Base-by-base conservation (phyloP, 2,113 vertebrate genomes). In the Salvelinus alpinus region DNA sequence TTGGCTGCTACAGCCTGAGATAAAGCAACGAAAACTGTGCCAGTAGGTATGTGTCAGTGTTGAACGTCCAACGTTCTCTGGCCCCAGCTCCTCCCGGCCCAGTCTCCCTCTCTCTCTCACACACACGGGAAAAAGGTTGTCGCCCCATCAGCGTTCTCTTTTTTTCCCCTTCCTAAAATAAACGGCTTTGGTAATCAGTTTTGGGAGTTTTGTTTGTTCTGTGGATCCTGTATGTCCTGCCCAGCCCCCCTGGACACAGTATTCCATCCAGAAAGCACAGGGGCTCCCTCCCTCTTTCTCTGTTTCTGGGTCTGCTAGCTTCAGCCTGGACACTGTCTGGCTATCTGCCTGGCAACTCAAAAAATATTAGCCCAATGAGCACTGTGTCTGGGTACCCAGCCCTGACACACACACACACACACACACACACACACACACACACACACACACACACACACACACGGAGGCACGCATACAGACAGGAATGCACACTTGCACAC, bases 151-250 rank as follows among this genome's bases (percentile, higher is more conserved):
- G 87, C 82, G 20, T 71, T 75, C 59, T 31, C 2, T 9, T 44
- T 44, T 44, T 44, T 11, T 3, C 60, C 76, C 82, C 66, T 71
- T 81, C 78, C 83, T 85, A 78, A 91, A 84, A 87, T 89, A 90
- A 92, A 91, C 82, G 84, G 90, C 92, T 91, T 86, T 88, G 81
- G 85, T 93, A 92, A 92, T 93, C 90, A 92, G 85, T 92, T 91
- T 87, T 87, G 88, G 89, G 86, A 89, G 84, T 86, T 91, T 89
- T 89, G 90, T 92, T 91, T 92, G 86, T 83, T 89, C 89, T 89
- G 85, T 89, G 80, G 76, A 80, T 88, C 83, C 85, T 80, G 86
- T 87, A 77, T 79, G 86, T 79, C 78, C 84, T 74, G 67, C 31
- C 75, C 59, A 47, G 38, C 16, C 27, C 20, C 29, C 64, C 51